Evolutionary conservation across 2,888 invertebrate genomes (phyloP), one percentile per base, ranked within the genome.

Genomic region (Drosophila buzzatii): DNA sequence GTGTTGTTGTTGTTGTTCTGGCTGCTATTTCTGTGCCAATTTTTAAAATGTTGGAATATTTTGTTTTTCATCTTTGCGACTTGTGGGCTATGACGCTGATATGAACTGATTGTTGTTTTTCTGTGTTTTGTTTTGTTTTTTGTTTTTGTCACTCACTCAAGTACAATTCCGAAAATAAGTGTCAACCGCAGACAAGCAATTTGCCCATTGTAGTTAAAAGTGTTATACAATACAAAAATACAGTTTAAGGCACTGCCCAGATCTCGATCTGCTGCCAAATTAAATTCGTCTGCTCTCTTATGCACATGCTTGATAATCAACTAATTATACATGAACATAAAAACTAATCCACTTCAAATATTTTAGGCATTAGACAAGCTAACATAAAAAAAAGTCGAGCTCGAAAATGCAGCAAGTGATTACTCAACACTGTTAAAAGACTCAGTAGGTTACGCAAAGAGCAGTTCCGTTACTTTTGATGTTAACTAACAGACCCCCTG

Each of bases 21-120:
- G 42, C 58, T 56, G 79, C 73, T 79, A 85, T 81, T 83, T 84
- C 65, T 71, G 82, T 85, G 83, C 71, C 53, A 85, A 85, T 76
- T 73, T 86, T 81, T 61, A 60, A 76, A 73, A 63, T 85, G 14
- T 51, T 58, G 47, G 53, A 75, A 79, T 75, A 70, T 77, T 68
- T 74, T 61, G 23, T 79, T 77, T 63, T 69, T 61, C 42, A 44
- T 70, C 42, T 59, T 63, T 60, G 67, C 44, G 70, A 55, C 70
- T 65, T 74, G 65, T 74, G 65, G 59, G 61, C 68, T 70, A 41
- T 67, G 81, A 73, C 70, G 73, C 64, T 69, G 52, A 55, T 62
- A 56, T 62, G 27, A 31, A 49, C 23, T 39, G 42, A 23, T 45
- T 33, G n/a, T 47, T 44, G 14, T 63, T 56, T 33, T 35, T 49